Evolutionary conservation across 2,113 vertebrate species (phyloP), one percentile per base, ranked within the genome.

Genomic region (Gambusia affinis): DNA sequence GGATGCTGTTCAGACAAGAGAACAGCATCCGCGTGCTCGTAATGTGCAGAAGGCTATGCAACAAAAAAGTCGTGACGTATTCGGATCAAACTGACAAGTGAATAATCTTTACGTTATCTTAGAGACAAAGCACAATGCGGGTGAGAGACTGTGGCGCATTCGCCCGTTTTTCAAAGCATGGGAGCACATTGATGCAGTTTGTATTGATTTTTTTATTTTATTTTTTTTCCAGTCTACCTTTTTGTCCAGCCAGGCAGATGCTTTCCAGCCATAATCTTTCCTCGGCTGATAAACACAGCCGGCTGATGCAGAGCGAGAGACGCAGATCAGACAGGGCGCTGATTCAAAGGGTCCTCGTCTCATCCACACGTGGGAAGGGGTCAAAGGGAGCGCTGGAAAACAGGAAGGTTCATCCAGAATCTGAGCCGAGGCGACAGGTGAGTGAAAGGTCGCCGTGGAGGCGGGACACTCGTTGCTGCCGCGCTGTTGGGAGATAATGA

Each of bases 401-500:
- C 72, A 27, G 14, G 24, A 7, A 8, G 39, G 72, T 54, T 81
- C 54, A 14, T 72, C 80, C 75, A 64, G 81, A 73, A 67, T 77
- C 78, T 64, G 72, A 81, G 80, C 54, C 27, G 5, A 76, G 85
- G 86, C 84, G 81, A 90, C 85, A 82, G 82, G 80, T 70, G 82
- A 80, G 78, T 76, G 88, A 91, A 90, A 90, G 90, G 82, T 85
- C 61, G 67, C 64, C 37, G 24, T 1, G 4, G 64, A 72, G 82
- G 81, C 75, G 73, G 79, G 68, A 57, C 69, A 62, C 24, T 68
- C 67, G 54, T 15, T 72, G 81, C 57, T 11, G 71, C 73, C 72
- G 80, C 47, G 78, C 78, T 83, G 78, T 78, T 82, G 77, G 77
- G 39, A 90, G 89, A 88, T 91, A 93, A 94, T 84, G 81, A 80